A percentile compares a stretch with the other conserved stretches of the same genome.
Conservation (phyloP, 1,140 invertebrate species). For the Cheumatopsyche charites region DNA sequence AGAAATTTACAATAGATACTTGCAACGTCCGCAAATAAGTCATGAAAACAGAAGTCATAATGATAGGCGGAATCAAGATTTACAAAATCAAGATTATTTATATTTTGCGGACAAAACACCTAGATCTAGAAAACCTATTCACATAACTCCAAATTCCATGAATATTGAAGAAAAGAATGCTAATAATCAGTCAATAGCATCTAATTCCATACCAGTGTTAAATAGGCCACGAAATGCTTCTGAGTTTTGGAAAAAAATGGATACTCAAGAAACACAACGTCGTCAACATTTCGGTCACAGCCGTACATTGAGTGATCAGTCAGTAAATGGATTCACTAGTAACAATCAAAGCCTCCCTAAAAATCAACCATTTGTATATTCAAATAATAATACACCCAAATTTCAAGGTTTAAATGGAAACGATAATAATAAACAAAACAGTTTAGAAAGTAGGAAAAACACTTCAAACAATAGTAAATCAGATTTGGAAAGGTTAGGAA, state of each 20-base stretch:
- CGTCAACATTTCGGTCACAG: constrained; percentile 55
- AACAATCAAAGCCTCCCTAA: constrained; percentile 23
- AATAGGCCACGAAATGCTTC: constrained; percentile 59
- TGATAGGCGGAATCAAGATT: constrained; percentile 36
- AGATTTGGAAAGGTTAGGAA: constrained; percentile 7
- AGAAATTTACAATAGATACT: constrained; percentile 48
- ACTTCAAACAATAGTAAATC: constrained; percentile 18
- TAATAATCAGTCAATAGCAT: constrained; percentile 34
- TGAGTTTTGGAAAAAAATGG: constrained; percentile 69
- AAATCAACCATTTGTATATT: background rate
- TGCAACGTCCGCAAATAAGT: constrained; percentile 37
- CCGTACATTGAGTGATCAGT: constrained; percentile 56
- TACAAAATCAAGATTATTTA: constrained; percentile 59
- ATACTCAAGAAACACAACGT: constrained; percentile 60
- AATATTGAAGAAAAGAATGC: constrained; percentile 41
- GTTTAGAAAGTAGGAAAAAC: background rate
- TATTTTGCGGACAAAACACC: constrained; percentile 72
- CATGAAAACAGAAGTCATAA: constrained; percentile 18
- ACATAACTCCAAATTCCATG: constrained; percentile 59
- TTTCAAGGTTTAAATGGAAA: constrained; percentile 2
- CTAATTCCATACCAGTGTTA: constrained; percentile 46
- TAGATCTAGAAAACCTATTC: constrained; percentile 69
- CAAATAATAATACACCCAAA: background rate
- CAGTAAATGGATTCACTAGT: constrained; percentile 43
- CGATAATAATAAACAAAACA: background rate